Evolutionary conservation across 1,140 invertebrate species (phyloP).

Genomic region (Drosophila bocki): DNA sequence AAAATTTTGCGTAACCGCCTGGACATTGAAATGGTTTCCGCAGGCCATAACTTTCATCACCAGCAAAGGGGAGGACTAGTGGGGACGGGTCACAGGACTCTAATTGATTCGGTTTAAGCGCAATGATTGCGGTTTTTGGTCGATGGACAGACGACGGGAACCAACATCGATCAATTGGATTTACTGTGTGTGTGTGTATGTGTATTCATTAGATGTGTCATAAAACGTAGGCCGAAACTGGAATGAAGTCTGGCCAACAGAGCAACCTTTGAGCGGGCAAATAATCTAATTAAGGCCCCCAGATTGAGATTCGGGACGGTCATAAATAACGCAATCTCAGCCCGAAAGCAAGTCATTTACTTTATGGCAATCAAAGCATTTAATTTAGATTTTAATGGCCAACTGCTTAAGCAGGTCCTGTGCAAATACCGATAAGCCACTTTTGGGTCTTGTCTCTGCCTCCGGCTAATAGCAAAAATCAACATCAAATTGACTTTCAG

Average conservation of each 20-base stretch:
- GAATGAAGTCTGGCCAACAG: conserved; percentile 1
- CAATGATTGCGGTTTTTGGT: conserved; percentile 60
- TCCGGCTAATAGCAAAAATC: conserved; percentile 8
- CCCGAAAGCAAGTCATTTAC: conserved; percentile 71
- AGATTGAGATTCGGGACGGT: conserved; percentile 18
- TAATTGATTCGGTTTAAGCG: conserved; percentile 66
- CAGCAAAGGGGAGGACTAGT: background rate
- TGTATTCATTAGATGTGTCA: conserved; percentile 62
- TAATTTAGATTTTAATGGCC: conserved; percentile 76
- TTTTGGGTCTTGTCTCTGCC: conserved; percentile 30
- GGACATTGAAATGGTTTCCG: conserved; percentile 35
- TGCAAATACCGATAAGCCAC: conserved; percentile 72
- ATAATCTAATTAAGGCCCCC: conserved; percentile 71
- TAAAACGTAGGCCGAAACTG: conserved; percentile 22
- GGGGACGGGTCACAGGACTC: conserved; percentile 15
- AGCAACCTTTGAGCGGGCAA: conserved; percentile 36
- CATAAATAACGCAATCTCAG: conserved; percentile 76
- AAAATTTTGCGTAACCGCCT: conserved; percentile 36
- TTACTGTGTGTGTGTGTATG: conserved; percentile 4
- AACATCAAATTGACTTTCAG: conserved; percentile 26
- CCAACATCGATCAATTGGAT: conserved; percentile 42
- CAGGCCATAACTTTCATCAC: conserved; percentile 30
- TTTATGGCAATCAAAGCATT: conserved; percentile 77
- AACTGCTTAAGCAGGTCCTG: conserved; percentile 53
- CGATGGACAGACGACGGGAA: conserved; percentile 1